Evolutionary conservation across 2,113 vertebrate species (phyloP), one percentile per base, ranked within the genome.

Genomic region (Corythaixoides concolor): DNA sequence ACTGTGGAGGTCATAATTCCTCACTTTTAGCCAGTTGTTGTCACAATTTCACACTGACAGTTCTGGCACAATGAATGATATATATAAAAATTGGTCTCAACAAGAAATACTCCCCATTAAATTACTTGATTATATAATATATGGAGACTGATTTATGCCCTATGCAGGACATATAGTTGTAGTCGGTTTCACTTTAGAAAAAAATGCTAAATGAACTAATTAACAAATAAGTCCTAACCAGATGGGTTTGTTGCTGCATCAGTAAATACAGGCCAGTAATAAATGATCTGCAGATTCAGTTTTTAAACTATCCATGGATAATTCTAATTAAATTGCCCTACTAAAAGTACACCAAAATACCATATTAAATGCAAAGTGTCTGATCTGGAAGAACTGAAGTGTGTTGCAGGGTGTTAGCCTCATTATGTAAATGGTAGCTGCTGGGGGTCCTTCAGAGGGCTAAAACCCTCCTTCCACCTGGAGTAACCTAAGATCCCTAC

Each of bases 201-300:
- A 94, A 97, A 97, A 66, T 94, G 90, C 59, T 94, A 97, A 97
- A 95, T 90, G 89, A 88, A 90, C 92, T 97, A 97, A 97, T 97
- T 97, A 97, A 97, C 66, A 83, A 83, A 94, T 97, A 93, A 92
- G 72, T 74, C 85, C 89, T 90, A 88, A 95, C 63, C 93, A 97
- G 90, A 96, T 97, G 96, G 92, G 72, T 92, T 97, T 96, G 58
- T 96, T 94, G 88, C 82, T 97, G 88, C 94, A 87, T 89, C 97
- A 97, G 96, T 95, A 97, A 96, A 96, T 95, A 95, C 66, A 73
- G 89, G 50, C 75, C 78, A 86, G 89, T 96, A 95, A 96, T 76
- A 96, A 97, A 96, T 97, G 96, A 97, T 96, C 85, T 96, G 93
- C 93, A 96, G 89, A 88, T 78, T 94, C 41, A 45, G 77, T 92